A percentile compares a stretch with the other conserved stretches of the same genome.
Evolutionary conservation across 2,888 invertebrate species (phyloP).

Genomic region (Thera obeliscata): DNA sequence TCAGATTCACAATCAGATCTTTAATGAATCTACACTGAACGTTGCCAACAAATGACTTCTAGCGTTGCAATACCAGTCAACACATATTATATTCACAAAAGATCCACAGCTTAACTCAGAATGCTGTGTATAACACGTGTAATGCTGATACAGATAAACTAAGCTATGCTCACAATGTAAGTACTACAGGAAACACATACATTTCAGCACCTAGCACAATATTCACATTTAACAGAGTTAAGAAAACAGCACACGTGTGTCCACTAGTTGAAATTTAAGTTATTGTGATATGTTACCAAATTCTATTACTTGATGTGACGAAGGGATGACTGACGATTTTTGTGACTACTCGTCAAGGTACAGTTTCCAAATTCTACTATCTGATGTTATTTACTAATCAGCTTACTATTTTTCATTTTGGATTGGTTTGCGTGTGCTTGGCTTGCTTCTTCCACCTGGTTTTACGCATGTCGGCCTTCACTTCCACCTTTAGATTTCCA

Average conservation of each 20-base stretch:
- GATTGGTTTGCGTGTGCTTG: constrained; percentile 42
- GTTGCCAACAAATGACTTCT: constrained; percentile 4
- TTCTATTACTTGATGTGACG: not conserved
- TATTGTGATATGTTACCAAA: constrained; percentile 1
- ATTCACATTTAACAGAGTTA: constrained; percentile 14
- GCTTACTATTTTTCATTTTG: constrained; percentile 31
- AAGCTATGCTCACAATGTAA: constrained; percentile 46
- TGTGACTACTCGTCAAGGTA: not conserved
- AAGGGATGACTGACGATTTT: not conserved
- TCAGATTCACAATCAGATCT: constrained; percentile 39
- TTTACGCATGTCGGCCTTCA: constrained; percentile 41
- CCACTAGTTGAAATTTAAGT: constrained; percentile 13
- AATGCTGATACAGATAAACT: constrained; percentile 39
- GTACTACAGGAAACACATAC: constrained; percentile 35
- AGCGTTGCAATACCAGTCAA: constrained; percentile 38
- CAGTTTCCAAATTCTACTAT: constrained; percentile 7
- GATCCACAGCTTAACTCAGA: constrained; percentile 40
- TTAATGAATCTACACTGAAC: not conserved
- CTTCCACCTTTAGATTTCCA: constrained; percentile 18
- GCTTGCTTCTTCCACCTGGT: constrained; percentile 44
- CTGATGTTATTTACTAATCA: constrained; percentile 12
- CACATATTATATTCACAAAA: constrained; percentile 19
- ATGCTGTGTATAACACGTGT: constrained; percentile 32
- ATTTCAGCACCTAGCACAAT: constrained; percentile 38
- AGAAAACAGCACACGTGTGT: constrained; percentile 13